Percentiles rank a stretch among this genome's conserved stretches.
Conservation (phyloP, 1,140 invertebrate species). For the Apis dorsata region DNA sequence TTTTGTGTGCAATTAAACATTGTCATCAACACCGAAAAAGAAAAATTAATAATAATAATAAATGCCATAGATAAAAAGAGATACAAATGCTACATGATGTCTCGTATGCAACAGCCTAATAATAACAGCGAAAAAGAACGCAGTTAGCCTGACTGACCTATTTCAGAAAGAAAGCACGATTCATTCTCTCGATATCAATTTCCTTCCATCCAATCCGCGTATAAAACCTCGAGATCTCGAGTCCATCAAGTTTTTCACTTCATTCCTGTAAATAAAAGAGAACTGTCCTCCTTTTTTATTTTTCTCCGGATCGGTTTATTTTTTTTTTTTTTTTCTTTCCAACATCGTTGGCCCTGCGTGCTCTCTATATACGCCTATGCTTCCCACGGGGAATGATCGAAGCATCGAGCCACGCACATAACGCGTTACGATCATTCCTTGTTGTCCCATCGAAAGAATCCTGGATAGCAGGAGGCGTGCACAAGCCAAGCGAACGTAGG, state of each 20-base stretch:
- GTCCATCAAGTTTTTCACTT: slow-evolving; percentile 35
- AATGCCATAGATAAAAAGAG: too few relatives aligned
- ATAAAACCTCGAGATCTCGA: background rate
- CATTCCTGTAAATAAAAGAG: slow-evolving; percentile 53
- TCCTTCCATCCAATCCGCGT: background rate
- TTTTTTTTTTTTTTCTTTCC: background rate
- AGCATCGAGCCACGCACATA: slow-evolving; percentile 43
- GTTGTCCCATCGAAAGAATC: slow-evolving; percentile 48
- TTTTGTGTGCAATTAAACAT: too few relatives aligned
- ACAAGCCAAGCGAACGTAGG: background rate
- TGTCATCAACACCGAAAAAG: too few relatives aligned
- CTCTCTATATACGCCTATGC: slow-evolving; percentile 41
- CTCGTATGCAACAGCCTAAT: too few relatives aligned
- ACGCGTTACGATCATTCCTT: slow-evolving; percentile 50
- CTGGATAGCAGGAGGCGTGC: slow-evolving; percentile 29
- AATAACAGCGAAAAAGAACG: too few relatives aligned
- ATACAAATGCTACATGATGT: too few relatives aligned
- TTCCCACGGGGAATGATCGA: slow-evolving; percentile 65
- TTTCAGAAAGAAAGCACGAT: background rate
- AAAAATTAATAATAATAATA: too few relatives aligned
- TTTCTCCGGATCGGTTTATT: slow-evolving; percentile 41
- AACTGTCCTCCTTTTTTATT: background rate
- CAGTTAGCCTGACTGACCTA: too few relatives aligned
- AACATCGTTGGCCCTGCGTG: slow-evolving; percentile 35
- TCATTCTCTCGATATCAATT: background rate